Percentiles rank a stretch among this genome's conserved stretches.
These are phyloP conservation scores for Heterodera filipjevi DNA, from an alignment of 2,888 invertebrate genomes.

Conservation along the genomic window DNA sequence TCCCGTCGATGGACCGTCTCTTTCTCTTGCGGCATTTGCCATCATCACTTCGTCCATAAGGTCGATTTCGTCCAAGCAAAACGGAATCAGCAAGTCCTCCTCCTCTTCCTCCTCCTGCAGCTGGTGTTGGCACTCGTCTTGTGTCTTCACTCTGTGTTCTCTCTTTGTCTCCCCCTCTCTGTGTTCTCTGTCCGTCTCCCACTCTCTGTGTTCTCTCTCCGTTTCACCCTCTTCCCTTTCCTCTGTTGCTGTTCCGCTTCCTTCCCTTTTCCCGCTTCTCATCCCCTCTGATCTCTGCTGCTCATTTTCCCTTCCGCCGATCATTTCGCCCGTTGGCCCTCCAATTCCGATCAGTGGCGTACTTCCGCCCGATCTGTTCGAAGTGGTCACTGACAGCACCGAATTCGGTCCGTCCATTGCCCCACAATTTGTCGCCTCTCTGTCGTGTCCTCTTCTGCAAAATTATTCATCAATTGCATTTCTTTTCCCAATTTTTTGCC, in stretches of 20 bases:
- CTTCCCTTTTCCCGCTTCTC: background rate
- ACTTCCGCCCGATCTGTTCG: conserved; percentile 1
- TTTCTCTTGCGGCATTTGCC: background rate
- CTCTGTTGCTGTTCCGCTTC: background rate
- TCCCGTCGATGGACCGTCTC: background rate
- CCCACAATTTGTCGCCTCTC: background rate
- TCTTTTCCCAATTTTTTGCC: no score
- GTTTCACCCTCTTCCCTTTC: background rate
- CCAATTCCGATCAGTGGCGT: background rate
- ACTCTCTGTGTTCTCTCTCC: background rate
- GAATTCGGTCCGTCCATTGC: background rate
- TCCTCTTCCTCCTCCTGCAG: background rate
- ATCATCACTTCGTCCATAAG: background rate
- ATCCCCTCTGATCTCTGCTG: background rate
- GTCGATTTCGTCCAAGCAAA: conserved; percentile 10
- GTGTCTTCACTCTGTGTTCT: background rate
- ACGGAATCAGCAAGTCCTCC: background rate
- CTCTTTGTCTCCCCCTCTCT: background rate
- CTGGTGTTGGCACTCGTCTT: no score
- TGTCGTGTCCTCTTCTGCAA: background rate
- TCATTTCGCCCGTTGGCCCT: background rate
- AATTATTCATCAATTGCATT: no score
- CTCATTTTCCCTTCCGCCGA: background rate
- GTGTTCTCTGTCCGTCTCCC: background rate
- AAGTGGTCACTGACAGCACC: background rate